Evolutionary conservation across 2,888 invertebrate genomes (phyloP), one percentile per base, ranked within the genome.

Genomic region (Auanema sp.): DNA sequence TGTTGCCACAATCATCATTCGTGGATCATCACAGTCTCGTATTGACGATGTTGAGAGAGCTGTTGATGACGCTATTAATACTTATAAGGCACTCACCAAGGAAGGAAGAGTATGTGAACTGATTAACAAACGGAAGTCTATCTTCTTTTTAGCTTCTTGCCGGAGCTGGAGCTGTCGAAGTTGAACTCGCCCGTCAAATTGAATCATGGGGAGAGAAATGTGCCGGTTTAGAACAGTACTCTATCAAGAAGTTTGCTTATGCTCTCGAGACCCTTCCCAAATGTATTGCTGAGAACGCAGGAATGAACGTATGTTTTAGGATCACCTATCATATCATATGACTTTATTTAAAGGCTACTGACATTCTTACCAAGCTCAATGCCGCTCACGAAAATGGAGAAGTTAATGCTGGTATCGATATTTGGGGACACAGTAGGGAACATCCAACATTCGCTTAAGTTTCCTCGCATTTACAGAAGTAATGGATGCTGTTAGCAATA

Each of bases 11-110:
- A 89, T 99, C 76, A 90, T 99, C 12, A 88, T 99, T 67, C 89
- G 98, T 72, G 98, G 97, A 1, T 91, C 98, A 0, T 96, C 97
- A 4, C 94, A 96, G 75, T 96, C 96, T 85, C 92, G 92, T 82
- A 93, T 99, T 92, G 98, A 99, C 85, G 98, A 99, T 81, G 91
- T 98, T 80, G 98, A 98, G 86, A 89, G 98, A 67, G 93, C 97
- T 25, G 90, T 99, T 79, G 95, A 99, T 86, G 98, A 99, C 87
- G 98, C 95, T 67, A 93, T 99, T 21, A 99, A 99, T 84, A 96
- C 94, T 41, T 98, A 93, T 86, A 99, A 98, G 85, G 91, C 91
- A 58, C 87, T 93, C 43, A 90, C 91, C 0, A 89, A 90, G 83
- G 92, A 88, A 77, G 74, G 65, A 42, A 71, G 71, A 62, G 70